These are phyloP conservation scores for Petaurus breviceps DNA, from an alignment of 2,113 vertebrate species.

Conservation along the genomic window DNA sequence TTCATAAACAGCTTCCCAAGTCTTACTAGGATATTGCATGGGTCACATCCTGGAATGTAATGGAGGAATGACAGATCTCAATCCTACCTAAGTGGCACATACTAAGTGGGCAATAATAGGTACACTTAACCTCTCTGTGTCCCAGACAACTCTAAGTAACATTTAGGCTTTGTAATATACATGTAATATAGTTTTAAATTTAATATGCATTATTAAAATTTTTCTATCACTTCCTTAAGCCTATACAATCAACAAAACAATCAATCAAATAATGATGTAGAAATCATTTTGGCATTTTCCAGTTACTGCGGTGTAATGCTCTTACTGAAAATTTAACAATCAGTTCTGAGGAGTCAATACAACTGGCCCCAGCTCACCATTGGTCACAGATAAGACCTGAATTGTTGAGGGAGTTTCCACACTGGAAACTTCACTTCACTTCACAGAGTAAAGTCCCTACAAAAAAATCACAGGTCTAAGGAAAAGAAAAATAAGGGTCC, in stretches of 20 bases:
- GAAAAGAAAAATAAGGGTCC: background rate
- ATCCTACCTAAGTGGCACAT: background rate
- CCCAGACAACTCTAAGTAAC: background rate
- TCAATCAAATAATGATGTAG: background rate
- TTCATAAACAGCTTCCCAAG: background rate
- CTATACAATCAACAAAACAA: background rate
- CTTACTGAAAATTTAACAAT: background rate
- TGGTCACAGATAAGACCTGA: background rate
- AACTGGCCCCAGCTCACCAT: background rate
- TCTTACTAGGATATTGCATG: background rate
- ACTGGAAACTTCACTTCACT: background rate
- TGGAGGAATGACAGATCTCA: background rate
- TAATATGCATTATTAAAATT: background rate
- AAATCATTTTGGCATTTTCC: background rate
- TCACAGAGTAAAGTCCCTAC: background rate
- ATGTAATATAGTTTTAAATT: background rate
- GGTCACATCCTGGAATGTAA: background rate
- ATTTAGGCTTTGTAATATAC: no score
- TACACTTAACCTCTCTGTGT: background rate
- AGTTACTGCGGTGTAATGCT: background rate
- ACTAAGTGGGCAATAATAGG: background rate
- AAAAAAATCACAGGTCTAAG: background rate
- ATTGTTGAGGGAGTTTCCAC: background rate
- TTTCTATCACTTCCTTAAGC: background rate
- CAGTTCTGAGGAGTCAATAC: background rate